A percentile compares a stretch with the other conserved stretches of the same genome.
Conservation (phyloP, 2,888 invertebrate species). For the Drosophila mulleri region DNA sequence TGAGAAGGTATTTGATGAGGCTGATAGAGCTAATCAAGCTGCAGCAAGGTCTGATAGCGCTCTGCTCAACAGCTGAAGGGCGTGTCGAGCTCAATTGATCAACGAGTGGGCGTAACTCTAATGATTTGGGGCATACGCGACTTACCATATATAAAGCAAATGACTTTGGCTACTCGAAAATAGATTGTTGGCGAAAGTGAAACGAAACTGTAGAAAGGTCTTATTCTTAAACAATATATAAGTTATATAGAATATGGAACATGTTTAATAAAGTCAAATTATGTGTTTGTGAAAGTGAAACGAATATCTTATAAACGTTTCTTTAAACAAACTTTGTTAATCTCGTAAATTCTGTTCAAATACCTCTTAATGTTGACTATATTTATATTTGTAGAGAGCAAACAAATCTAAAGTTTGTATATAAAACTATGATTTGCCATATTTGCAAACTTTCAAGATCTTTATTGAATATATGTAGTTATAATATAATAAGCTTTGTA, state of each 20-base stretch:
- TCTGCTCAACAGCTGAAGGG: slow-evolving; percentile 33
- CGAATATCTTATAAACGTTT: not conserved
- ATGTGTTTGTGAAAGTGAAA: not conserved
- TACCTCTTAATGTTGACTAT: not conserved
- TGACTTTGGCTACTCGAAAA: not conserved
- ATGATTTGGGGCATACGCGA: not conserved
- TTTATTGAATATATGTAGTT: no score
- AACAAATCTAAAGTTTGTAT: not conserved
- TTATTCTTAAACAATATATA: not conserved
- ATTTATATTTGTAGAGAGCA: not conserved
- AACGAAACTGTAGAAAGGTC: not conserved
- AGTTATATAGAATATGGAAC: not conserved
- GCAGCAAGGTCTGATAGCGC: slow-evolving; percentile 8
- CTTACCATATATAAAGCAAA: slow-evolving; percentile 9
- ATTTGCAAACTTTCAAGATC: no score
- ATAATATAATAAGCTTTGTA: no score
- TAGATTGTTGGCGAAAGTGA: not conserved
- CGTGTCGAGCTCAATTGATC: slow-evolving; percentile 18
- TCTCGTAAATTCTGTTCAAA: not conserved
- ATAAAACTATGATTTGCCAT: not conserved
- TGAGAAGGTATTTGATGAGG: slow-evolving; percentile 14
- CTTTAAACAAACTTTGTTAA: not conserved
- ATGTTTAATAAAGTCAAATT: not conserved
- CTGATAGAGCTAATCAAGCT: slow-evolving; percentile 9
- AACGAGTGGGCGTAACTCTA: not conserved